Base-by-base conservation (phyloP, 2,888 invertebrate genomes). In the Iphiclides podalirius region DNA sequence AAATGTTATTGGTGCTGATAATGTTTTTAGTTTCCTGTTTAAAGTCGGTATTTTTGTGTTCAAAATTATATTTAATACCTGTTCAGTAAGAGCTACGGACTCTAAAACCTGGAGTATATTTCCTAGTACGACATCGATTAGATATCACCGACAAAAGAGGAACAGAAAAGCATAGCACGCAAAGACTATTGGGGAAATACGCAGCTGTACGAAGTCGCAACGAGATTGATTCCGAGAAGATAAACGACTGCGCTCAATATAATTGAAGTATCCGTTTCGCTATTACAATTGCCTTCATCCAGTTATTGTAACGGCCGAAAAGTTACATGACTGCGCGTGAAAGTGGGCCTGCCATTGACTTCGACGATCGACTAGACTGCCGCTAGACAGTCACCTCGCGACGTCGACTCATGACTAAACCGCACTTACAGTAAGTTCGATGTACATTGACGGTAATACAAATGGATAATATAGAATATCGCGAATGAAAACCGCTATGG, bases 321-420 rank as follows among this genome's bases (percentile, higher is more conserved):
- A 76, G 72, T 70, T 66, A 72, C 71, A 73, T 63, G 74, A 72
- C 71, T 58, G 70, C 60, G 67, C 72, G 72, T 60, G 84, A 86
- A 86, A 86, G 87, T 85, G 70, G 83, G 78, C 72, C 75, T 79
- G 81, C 65, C 79, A 71, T 71, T 75, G 79, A 74, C 77, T 81
- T 65, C 58, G 54, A 47, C 13, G 15, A 20, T 31, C 66, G 80
- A 75, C 85, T 82, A 87, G 87, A 87, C 87, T 67, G 74, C 58
- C 66, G 64, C 74, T 72, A 86, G 85, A 86, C 85, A 60, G 61
- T 54, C 40, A 31, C 35, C 40, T 41, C 20, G 28, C 11, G 34
- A 54, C 55, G 46, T 49, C 45, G 53, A 52, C 54, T 58, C 42
- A 7, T 9, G 35, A 52, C 53, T 33, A 53, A 55, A 60, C 31